phyloP scores from a whole-genome alignment of 2,797 vertebrate genomes.

The Chaetodon trifasciatus region DNA sequence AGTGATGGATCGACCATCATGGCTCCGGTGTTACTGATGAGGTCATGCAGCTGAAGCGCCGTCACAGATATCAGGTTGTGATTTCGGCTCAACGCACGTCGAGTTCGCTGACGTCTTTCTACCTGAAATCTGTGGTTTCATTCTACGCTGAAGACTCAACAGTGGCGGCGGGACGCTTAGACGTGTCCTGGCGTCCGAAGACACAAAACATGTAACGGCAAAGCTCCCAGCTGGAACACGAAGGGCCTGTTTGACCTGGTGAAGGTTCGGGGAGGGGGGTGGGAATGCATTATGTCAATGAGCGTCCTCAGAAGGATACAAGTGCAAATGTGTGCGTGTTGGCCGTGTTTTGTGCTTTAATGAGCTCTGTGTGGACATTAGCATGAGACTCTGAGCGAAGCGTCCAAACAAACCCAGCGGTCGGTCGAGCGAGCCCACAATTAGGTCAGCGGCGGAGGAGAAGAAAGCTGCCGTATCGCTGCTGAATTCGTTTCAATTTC shows the following conservation, averaged over 20 bases:
- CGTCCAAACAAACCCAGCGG: constrained; percentile 63
- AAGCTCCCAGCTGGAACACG: too few species aligned
- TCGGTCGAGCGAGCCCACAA: constrained; percentile 57
- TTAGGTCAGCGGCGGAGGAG: constrained; percentile 62
- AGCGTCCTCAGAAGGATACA: neutral
- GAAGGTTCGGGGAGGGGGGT: too few species aligned
- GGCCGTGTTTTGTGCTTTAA: constrained; percentile 41
- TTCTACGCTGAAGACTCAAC: too few species aligned
- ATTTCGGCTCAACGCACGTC: constrained; percentile 40
- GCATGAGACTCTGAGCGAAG: constrained; percentile 22
- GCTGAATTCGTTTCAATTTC: constrained; percentile 44
- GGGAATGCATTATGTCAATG: neutral
- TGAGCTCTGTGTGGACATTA: constrained; percentile 55
- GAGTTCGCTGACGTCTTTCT: neutral
- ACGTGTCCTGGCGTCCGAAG: too few species aligned
- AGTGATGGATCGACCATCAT: constrained; percentile 38
- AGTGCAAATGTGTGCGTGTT: neutral
- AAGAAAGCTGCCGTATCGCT: constrained; percentile 55
- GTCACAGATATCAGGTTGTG: constrained; percentile 42
- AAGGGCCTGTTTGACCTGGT: too few species aligned
- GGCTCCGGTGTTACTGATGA: constrained; percentile 38
- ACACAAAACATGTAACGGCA: too few species aligned
- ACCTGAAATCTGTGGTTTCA: neutral
- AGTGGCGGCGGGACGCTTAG: too few species aligned
- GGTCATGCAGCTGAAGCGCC: constrained; percentile 33